Conservation (phyloP, 2,797 vertebrate species). For the Pangasius macronema region DNA sequence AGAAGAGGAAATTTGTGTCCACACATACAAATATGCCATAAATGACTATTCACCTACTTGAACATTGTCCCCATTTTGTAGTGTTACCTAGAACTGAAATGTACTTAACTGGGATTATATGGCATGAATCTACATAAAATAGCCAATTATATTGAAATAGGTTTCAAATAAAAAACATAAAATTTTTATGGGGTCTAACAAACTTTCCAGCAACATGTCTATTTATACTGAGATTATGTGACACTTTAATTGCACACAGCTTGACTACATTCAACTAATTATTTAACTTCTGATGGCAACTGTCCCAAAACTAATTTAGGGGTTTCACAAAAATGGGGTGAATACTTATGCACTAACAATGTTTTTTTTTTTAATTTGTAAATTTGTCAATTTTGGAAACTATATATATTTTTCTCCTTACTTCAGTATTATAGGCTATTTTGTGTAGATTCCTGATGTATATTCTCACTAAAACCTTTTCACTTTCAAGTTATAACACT, state of each 20-base stretch:
- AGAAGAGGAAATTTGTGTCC: neutral
- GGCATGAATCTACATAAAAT: neutral
- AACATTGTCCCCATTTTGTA: neutral
- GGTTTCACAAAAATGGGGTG: neutral
- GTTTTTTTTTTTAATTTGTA: neutral
- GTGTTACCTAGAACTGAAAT: neutral
- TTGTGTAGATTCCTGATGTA: neutral
- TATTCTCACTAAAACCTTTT: neutral
- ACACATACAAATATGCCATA: neutral
- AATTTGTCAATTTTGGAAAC: neutral
- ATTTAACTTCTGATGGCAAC: neutral
- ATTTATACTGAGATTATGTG: slow-evolving; percentile 1
- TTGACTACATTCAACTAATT: neutral
- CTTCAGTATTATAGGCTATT: neutral
- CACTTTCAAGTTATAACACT: neutral
- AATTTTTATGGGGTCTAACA: too few relatives aligned
- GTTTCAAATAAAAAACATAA: neutral
- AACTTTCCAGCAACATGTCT: neutral
- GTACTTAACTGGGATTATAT: neutral
- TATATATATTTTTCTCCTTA: neutral
- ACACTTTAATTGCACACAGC: neutral
- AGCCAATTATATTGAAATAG: neutral
- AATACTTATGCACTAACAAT: neutral
- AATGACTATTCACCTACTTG: neutral
- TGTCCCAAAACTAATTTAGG: neutral